phyloP scores from a whole-genome alignment of 2,888 invertebrate species.

The Epistrophe eligans region DNA sequence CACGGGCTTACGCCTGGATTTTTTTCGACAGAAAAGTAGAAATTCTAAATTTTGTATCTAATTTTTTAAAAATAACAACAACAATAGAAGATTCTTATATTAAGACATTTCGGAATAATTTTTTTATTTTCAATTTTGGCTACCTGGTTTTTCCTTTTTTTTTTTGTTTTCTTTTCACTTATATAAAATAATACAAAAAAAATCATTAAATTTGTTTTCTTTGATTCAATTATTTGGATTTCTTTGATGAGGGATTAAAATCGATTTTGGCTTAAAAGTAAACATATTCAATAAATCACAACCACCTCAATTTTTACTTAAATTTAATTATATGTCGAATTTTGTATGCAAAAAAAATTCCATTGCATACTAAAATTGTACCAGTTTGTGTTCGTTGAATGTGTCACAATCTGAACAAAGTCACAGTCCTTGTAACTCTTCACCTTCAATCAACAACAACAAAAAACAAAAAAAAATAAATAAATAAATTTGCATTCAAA shows the following conservation, averaged over 20 bases:
- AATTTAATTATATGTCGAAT: neutral
- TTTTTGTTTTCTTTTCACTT: neutral
- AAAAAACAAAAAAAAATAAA: neutral
- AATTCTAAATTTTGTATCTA: no score
- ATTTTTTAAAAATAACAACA: no score
- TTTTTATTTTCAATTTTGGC: no score
- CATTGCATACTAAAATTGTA: neutral
- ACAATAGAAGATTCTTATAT: no score
- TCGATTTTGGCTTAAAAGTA: neutral
- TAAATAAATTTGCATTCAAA: slow-evolving; percentile 8
- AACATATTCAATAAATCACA: neutral
- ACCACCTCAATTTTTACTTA: slow-evolving; percentile 4
- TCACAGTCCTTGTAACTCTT: slow-evolving; percentile 1
- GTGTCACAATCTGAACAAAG: neutral
- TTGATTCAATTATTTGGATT: neutral
- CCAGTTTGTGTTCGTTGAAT: neutral
- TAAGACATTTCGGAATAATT: no score
- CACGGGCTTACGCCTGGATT: no score
- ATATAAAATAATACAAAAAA: neutral
- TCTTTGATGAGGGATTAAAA: neutral
- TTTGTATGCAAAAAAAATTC: no score
- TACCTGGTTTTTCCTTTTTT: no score
- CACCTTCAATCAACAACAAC: neutral
- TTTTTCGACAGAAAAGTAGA: no score
- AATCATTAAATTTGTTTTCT: neutral